A percentile compares a stretch with the other conserved stretches of the same genome.
These are phyloP conservation scores for Drosophila rufa DNA, from an alignment of 1,140 invertebrate species.

Conservation along the genomic window DNA sequence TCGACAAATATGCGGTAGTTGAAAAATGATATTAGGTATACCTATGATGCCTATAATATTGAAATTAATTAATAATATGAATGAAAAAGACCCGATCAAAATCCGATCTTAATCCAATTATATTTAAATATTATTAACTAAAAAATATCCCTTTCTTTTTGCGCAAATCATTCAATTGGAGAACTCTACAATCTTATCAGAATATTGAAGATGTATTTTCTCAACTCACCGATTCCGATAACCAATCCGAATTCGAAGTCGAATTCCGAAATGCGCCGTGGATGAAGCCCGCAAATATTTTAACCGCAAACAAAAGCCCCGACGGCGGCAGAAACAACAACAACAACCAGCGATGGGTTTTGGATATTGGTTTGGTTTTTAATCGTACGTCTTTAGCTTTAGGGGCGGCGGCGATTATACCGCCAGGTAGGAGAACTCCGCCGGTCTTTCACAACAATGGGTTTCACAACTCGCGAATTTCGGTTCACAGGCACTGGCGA, in stretches of 20 bases:
- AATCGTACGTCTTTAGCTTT: conserved; percentile 21
- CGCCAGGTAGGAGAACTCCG: conserved; percentile 63
- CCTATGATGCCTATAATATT: neutral
- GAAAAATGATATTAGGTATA: no score
- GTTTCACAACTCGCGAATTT: conserved; percentile 13
- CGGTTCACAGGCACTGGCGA: conserved; percentile 9
- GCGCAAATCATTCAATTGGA: neutral
- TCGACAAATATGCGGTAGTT: no score
- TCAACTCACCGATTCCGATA: conserved; percentile 24
- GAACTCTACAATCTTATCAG: neutral
- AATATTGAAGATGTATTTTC: neutral
- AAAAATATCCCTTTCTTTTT: neutral
- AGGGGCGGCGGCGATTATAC: conserved; percentile 43
- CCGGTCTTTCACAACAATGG: conserved; percentile 29
- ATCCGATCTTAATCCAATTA: no score
- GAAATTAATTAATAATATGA: no score
- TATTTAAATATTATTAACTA: neutral
- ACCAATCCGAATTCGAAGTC: conserved; percentile 22
- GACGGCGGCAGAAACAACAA: conserved; percentile 33
- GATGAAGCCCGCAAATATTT: conserved; percentile 69
- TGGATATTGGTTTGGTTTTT: conserved; percentile 18
- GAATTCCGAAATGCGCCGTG: conserved; percentile 31
- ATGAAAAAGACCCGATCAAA: no score
- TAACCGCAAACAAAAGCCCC: conserved; percentile 64
- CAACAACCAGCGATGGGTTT: conserved; percentile 15